Evolutionary conservation across 2,888 invertebrate species (phyloP).

Genomic region (Thalpophila matura): DNA sequence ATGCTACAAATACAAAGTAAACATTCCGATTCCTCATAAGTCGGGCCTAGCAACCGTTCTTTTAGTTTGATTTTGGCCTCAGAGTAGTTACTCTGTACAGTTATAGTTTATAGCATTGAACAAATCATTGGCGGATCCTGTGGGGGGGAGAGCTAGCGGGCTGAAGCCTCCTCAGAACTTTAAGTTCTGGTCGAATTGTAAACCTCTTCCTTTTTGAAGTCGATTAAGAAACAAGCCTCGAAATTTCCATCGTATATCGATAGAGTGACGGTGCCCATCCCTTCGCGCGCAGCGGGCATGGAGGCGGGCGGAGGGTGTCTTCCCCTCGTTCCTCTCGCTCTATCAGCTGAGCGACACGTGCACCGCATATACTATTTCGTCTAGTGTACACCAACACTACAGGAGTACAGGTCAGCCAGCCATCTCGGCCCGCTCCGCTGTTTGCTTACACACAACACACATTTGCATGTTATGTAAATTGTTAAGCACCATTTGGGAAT

Average conservation of each 20-base stretch:
- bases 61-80: too few species aligned
- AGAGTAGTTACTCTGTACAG: too few species aligned
- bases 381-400: slow-evolving; percentile 74
- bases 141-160: too few species aligned
- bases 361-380: slow-evolving; percentile 80
- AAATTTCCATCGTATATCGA: slow-evolving; percentile 40
- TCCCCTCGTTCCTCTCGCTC: slow-evolving; percentile 77
- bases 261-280: slow-evolving; percentile 44
- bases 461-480: slow-evolving; percentile 60
- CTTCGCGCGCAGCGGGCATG: slow-evolving; percentile 53
- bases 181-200: too few species aligned
- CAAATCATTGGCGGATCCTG: too few species aligned
- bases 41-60: too few species aligned
- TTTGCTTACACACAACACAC: slow-evolving; percentile 55
- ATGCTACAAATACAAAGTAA: too few species aligned
- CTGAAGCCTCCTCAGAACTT: too few species aligned
- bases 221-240: background rate
- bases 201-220: background rate
- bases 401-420: slow-evolving; percentile 52
- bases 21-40: too few species aligned
- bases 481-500: slow-evolving; percentile 55
- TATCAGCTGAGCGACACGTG: slow-evolving; percentile 90
- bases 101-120: too few species aligned
- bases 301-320: slow-evolving; percentile 74
- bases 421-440: slow-evolving; percentile 34